These are phyloP conservation scores for Raphicerus campestris DNA, from an alignment of 2,113 vertebrate species.

Conservation along the genomic window DNA sequence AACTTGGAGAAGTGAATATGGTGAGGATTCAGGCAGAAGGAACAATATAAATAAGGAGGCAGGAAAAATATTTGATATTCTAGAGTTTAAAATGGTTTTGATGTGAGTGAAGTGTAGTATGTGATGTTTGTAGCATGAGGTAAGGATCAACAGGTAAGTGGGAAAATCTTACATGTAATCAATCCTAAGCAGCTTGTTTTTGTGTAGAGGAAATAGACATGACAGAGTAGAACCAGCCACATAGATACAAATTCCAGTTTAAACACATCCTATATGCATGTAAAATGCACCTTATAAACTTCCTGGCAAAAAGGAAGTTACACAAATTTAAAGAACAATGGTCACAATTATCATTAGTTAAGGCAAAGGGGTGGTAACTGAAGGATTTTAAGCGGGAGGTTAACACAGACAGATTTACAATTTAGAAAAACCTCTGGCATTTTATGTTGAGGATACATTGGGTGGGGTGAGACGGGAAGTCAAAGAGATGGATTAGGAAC, in stretches of 20 bases:
- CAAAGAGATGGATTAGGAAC: background rate
- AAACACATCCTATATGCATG: background rate
- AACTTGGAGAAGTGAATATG: background rate
- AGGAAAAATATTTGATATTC: background rate
- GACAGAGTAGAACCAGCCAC: background rate
- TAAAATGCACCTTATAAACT: background rate
- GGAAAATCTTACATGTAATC: background rate
- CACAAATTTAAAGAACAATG: background rate
- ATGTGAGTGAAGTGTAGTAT: background rate
- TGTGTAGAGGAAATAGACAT: background rate
- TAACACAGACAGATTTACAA: background rate
- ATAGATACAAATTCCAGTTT: background rate
- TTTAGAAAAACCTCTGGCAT: background rate
- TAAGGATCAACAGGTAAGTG: background rate
- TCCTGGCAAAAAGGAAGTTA: background rate
- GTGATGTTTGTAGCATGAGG: background rate
- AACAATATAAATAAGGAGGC: background rate
- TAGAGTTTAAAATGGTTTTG: background rate
- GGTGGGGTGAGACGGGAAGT: background rate
- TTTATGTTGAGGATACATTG: background rate
- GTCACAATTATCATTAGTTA: background rate
- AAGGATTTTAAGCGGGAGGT: background rate
- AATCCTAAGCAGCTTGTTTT: background rate
- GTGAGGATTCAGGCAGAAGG: background rate
- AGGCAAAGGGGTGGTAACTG: background rate